Evolutionary conservation across 2,888 invertebrate species (phyloP), one percentile per base, ranked within the genome.

Genomic region (Pammene aurita): DNA sequence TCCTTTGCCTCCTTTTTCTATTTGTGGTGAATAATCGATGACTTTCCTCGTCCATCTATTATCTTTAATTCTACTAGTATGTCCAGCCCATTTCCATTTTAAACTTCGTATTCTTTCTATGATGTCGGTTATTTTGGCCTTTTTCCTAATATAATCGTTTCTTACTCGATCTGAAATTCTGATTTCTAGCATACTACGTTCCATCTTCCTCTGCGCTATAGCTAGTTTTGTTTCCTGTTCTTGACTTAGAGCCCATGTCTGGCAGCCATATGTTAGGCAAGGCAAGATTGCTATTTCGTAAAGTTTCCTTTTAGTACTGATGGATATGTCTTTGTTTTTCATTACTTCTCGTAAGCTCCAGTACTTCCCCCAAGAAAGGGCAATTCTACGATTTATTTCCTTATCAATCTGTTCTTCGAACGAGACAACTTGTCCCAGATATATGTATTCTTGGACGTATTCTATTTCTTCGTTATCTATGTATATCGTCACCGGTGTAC

Each of bases 1-100:
- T 26, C 26, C 26, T 26, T 26, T 26, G 26, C 26, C 26, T 26
- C 10, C 14, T 55, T 35, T 38, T 55, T 35, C 55, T 35, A 11
- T 50, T 10, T 9, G 55, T 38, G 55, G 41, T 16, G 46, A 34
- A 34, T 34, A 60, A 34, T 60, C 60, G 34, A 14, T 46, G 7
- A 60, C 14, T 60, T 14, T 60, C 16, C 16, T 48, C 11, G 46
- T 60, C 60, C 60, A 60, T 35, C 60, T 60, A 16, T 35, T 16
- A 7, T 48, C 35, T 5, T 61, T 14, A 7, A 35, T 10, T 35
- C 60, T 46, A 14, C 35, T 16, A 13, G 10, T 48, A 48, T 61
- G 60, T 35, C 60, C 35, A 34, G 60, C 35, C 60, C 60, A 61
- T 11, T 60, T 60, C 48, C 48, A 61, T 35, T 61, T 61, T 16